Conservation (phyloP, 2,113 vertebrate genomes). For the Notothenia rossii region DNA sequence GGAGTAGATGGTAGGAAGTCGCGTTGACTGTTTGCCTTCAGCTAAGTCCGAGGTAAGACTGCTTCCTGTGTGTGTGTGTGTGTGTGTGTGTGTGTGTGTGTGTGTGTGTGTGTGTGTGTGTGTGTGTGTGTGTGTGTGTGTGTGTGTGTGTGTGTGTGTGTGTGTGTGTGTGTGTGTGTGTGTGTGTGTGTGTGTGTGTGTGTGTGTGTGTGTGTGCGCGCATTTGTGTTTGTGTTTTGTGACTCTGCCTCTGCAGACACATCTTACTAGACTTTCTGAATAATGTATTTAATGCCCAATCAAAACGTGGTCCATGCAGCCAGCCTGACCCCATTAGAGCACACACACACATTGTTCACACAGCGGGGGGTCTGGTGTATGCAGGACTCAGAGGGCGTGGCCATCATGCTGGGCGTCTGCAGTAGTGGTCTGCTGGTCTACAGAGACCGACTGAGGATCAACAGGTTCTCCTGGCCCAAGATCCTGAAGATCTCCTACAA, state of each 20-base stretch:
- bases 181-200: no score
- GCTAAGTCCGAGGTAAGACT: slow-evolving; percentile 81
- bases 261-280: no score
- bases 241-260: not conserved
- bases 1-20: slow-evolving; percentile 84
- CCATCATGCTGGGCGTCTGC: slow-evolving; percentile 97
- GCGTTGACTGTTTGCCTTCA: slow-evolving; percentile 84
- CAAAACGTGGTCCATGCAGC: no score
- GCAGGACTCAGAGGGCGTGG: slow-evolving; percentile 96
- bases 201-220: no score
- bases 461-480: slow-evolving; percentile 98
- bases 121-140: slow-evolving; percentile 40
- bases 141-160: no score
- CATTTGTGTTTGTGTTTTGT: no score
- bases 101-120: no score
- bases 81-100: not conserved
- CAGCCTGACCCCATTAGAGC: no score
- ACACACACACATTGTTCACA: no score
- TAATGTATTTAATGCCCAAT: no score
- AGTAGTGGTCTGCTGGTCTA: slow-evolving; percentile 96
- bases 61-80: slow-evolving; percentile 78
- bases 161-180: no score
- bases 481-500: slow-evolving; percentile 99
- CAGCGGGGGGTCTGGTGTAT: not conserved
- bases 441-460: slow-evolving; percentile 95